Evolutionary conservation across 2,888 invertebrate genomes (phyloP).

Genomic region (Vanessa cardui): DNA sequence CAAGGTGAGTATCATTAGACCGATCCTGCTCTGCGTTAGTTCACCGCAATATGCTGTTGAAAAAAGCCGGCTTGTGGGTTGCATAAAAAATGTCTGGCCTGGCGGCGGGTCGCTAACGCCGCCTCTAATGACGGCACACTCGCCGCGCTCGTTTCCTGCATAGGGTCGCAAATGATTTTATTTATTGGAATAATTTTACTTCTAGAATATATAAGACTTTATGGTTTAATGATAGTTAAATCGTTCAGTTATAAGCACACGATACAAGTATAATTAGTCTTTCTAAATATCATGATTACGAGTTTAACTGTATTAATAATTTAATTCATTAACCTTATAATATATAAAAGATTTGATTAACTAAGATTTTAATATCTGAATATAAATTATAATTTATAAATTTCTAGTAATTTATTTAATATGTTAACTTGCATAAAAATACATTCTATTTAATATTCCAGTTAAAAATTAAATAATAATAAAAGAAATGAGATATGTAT

Average conservation of each 20-base stretch:
- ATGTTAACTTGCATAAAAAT: too few species aligned
- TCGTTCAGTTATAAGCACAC: neutral
- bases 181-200: conserved; percentile 9
- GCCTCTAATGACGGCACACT: conserved; percentile 71
- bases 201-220: neutral
- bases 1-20: conserved; percentile 43
- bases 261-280: neutral
- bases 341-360: too few species aligned
- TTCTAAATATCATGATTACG: too few species aligned
- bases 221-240: neutral
- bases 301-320: too few species aligned
- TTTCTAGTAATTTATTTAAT: too few species aligned
- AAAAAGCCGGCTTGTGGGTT: conserved; percentile 67
- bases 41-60: conserved; percentile 54
- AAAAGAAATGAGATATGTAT: neutral
- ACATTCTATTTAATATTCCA: neutral
- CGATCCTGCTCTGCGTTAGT: conserved; percentile 44
- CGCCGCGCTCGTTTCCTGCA: conserved; percentile 53
- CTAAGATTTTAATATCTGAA: too few species aligned
- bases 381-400: too few species aligned
- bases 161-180: conserved; percentile 57
- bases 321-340: too few species aligned
- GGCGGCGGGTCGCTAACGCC: conserved; percentile 79
- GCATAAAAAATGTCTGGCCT: conserved; percentile 81
- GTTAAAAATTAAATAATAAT: neutral